Conservation (phyloP, 2,113 vertebrate species). For the Ictalurus furcatus region DNA sequence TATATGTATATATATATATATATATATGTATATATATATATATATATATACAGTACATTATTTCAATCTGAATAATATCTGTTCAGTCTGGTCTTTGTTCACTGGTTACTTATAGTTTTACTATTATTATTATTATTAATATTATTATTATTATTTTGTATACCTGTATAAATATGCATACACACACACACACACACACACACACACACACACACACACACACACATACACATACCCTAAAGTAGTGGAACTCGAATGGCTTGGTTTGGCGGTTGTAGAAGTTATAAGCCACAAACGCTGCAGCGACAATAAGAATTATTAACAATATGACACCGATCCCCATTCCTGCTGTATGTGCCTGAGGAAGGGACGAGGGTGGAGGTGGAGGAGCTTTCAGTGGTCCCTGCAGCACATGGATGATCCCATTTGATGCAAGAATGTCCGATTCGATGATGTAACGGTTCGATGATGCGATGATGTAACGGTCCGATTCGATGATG, state of each 20-base stretch:
- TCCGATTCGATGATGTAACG: slow-evolving; percentile 81
- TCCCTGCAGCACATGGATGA: slow-evolving; percentile 87
- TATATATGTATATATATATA: too few relatives aligned
- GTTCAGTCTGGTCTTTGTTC: neutral
- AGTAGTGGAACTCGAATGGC: slow-evolving; percentile 81
- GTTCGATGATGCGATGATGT: too few relatives aligned
- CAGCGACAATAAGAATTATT: slow-evolving; percentile 65
- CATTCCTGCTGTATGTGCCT: slow-evolving; percentile 66
- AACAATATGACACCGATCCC: slow-evolving; percentile 80
- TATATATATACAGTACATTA: neutral
- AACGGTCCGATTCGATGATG: too few relatives aligned
- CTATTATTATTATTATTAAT: neutral
- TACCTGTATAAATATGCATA: neutral
- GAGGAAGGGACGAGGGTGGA: slow-evolving; percentile 57
- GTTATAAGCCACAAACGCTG: slow-evolving; percentile 73
- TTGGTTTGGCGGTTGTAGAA: slow-evolving; percentile 81
- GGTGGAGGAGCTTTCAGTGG: slow-evolving; percentile 83
- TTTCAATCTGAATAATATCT: neutral
- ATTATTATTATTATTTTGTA: neutral
- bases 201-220: neutral
- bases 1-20: too few relatives aligned
- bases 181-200: too few relatives aligned
- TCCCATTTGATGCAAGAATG: slow-evolving; percentile 85
- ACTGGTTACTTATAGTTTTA: neutral
- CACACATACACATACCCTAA: slow-evolving; percentile 75